Evolutionary conservation across 2,113 vertebrate species (phyloP).

Genomic region (Penelope pileata): DNA sequence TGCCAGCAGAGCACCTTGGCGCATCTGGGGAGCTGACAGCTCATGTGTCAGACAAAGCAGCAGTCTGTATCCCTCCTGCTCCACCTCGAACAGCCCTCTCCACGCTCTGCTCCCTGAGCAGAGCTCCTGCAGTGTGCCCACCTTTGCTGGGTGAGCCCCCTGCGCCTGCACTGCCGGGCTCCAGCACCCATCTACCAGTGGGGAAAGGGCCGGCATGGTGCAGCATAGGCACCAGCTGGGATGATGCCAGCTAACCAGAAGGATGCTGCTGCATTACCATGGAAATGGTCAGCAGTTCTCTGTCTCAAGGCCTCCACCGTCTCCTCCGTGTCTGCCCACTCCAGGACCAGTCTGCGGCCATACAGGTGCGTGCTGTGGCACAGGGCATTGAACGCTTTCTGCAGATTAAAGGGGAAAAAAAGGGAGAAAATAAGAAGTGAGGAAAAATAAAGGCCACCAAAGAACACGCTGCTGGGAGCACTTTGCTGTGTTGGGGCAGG

Average conservation of each 20-base stretch:
- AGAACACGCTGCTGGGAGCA: neutral
- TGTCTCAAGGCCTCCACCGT: conserved; percentile 87
- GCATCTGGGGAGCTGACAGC: no score
- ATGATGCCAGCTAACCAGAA: neutral
- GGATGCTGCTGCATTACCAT: conserved; percentile 78
- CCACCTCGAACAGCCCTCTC: neutral
- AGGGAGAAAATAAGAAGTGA: neutral
- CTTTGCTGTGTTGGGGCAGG: conserved; percentile 16
- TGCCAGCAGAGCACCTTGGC: neutral
- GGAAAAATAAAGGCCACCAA: neutral
- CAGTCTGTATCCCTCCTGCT: neutral
- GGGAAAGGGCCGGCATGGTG: neutral
- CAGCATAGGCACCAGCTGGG: neutral
- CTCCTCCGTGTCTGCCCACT: conserved; percentile 93
- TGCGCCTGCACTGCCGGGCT: neutral
- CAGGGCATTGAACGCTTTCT: conserved; percentile 93
- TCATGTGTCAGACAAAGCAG: conserved; percentile 17
- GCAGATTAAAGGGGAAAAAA: neutral
- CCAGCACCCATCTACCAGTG: neutral
- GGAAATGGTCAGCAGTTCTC: conserved; percentile 91
- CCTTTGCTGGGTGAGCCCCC: neutral
- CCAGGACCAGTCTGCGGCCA: conserved; percentile 91
- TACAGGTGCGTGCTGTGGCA: conserved; percentile 98
- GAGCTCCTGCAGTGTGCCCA: no score
- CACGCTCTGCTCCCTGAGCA: neutral